Evolutionary conservation across 2,888 invertebrate species (phyloP), one percentile per base, ranked within the genome.

Genomic region (Tetranychus piercei): DNA sequence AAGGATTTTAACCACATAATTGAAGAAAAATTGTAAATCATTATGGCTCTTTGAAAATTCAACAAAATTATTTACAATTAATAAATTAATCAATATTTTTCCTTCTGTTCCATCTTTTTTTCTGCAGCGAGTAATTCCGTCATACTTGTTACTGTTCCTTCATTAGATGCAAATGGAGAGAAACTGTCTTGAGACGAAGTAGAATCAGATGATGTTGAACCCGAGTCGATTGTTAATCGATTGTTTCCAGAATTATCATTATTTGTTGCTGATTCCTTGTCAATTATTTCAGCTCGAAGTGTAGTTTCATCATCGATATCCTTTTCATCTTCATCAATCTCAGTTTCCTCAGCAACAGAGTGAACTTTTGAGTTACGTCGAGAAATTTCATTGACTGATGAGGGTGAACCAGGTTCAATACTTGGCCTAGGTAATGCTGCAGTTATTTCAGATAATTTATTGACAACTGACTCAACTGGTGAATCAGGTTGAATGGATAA

Each of bases 71-170:
- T 55, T 55, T 15, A 55, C 55, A 15, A 55, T 55, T 55, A 55
- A 15, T 55, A 15, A 55, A 55, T 55, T 55, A 34, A 34, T 34
- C 34, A 15, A 18, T 22, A 8, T 22, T 67, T 23, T 22, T 22
- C 34, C 22, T 69, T 23, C 20, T 5, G 11, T 23, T 11, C 34
- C 20, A 22, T 20, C 34, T 69, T 45, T 34, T 72, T 72, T 15
- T 72, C 45, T 34, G 15, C 9, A 44, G 69, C 73, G 44, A 76
- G 44, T 5, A 77, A 72, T 69, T 23, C 65, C 20, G 77, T 75
- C 70, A 72, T 75, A 45, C 76, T 77, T 20, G 72, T 75, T 5
- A 73, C 73, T 65, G 76, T 77, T 73, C 74, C 75, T 76, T 77
- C 76, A 75, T 73, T 73, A 6, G 74, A 76, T 74, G 76, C 76